Evolutionary conservation across 2,797 vertebrate species (phyloP).

Genomic region (Phrynocephalus guinanensis): DNA sequence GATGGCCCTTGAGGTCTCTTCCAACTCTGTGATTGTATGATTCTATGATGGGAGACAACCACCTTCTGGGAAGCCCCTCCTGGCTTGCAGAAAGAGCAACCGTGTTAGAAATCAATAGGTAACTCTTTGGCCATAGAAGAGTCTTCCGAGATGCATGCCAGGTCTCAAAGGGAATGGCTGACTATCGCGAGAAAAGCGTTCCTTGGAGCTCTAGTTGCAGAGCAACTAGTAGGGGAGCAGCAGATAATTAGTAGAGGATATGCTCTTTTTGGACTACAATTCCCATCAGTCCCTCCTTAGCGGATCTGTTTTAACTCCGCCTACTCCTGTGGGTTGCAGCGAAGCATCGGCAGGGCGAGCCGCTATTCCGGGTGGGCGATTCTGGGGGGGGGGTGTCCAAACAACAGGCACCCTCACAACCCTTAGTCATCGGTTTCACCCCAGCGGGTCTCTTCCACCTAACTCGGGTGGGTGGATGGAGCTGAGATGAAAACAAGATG

Average conservation of each 20-base stretch:
- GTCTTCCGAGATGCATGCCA: not conserved
- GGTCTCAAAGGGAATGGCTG: not conserved
- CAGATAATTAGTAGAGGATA: not conserved
- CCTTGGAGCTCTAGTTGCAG: too few species aligned
- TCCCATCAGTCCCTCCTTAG: not conserved
- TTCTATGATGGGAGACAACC: not conserved
- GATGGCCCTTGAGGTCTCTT: too few species aligned
- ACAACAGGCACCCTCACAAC: too few species aligned
- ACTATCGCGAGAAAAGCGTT: not conserved
- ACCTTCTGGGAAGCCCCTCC: not conserved
- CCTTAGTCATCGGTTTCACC: too few species aligned
- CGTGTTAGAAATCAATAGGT: not conserved
- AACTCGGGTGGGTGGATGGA: not conserved
- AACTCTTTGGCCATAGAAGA: not conserved
- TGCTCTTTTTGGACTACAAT: too few species aligned
- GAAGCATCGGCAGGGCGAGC: too few species aligned
- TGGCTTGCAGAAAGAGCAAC: not conserved
- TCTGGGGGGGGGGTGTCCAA: too few species aligned
- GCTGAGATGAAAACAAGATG: not conserved
- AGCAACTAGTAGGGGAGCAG: too few species aligned
- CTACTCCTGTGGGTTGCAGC: too few species aligned
- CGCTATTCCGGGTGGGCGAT: too few species aligned
- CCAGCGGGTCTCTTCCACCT: not conserved
- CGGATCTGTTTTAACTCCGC: not conserved
- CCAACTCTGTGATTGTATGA: too few species aligned